phyloP scores from a whole-genome alignment of 1,140 invertebrate genomes.

The Cherax destructor region DNA sequence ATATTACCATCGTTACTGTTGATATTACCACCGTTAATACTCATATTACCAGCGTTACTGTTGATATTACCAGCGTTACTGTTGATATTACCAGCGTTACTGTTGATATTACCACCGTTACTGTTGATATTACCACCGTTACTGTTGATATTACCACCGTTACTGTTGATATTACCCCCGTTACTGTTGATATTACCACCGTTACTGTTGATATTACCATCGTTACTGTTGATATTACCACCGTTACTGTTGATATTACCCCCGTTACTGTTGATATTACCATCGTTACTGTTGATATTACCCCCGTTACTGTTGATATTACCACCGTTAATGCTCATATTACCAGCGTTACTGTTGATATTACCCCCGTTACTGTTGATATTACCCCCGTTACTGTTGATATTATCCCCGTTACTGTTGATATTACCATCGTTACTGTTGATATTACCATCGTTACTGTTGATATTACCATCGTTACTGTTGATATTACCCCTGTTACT shows the following conservation, averaged over 20 bases:
- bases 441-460: background rate
- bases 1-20: no score
- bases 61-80: no score
- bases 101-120: no score
- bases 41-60: no score
- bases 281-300: background rate
- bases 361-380: background rate
- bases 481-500: no score
- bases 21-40: no score
- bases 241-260: background rate
- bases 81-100: no score
- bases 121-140: no score
- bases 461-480: no score
- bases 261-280: background rate
- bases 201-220: background rate
- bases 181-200: no score
- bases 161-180: no score
- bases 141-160: no score
- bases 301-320: background rate
- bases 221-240: background rate
- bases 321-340: background rate
- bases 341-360: background rate
- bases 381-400: background rate
- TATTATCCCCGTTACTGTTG: constrained; percentile 7
- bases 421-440: background rate